Base-by-base conservation (phyloP, 2,113 vertebrate species). In the Pitta sordida region DNA sequence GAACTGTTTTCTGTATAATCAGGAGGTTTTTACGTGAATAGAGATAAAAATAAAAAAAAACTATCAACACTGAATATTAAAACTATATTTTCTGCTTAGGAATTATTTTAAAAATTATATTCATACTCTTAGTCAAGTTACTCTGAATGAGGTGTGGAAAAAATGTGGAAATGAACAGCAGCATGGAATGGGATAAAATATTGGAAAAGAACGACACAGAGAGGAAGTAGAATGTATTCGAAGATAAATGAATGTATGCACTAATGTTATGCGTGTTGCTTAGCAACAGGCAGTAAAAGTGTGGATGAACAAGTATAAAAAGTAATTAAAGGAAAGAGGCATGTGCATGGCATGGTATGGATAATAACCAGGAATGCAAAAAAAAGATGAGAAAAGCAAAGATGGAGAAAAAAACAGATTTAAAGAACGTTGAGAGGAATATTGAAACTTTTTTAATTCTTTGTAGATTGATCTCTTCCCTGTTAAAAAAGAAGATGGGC, bases 211-310 rank as follows among this genome's bases (percentile, higher is more conserved):
- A 86, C 88, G 67, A 90, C 53, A 67, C 64, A 95, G 88, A 90
- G 83, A 65, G 68, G 70, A 95, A 91, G 48, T 84, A 86, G 79
- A 90, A 73, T 8, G 0, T 82, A 49, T 96, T 96, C 70, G 59
- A 68, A 94, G 94, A 94, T 82, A 96, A 88, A 88, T 91, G 87
- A 91, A 94, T 82, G 48, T 95, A 85, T 91, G 87, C 69, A 77
- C 70, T 97, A 93, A 95, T 97, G 82, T 84, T 94, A 96, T 94
- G 83, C 87, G 78, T 74, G 94, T 97, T 96, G 94, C 97, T 96
- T 96, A 97, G 97, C 96, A 97, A 97, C 97, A 94, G 67, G 88
- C 89, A 88, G 55, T 94, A 92, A 95, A 96, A 95, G 39, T 95
- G 83, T 89, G 74, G 91, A 93, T 94, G 96, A 95, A 95, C 83